Conservation (phyloP, 2,888 invertebrate species). For the Melinaea menophilus region DNA sequence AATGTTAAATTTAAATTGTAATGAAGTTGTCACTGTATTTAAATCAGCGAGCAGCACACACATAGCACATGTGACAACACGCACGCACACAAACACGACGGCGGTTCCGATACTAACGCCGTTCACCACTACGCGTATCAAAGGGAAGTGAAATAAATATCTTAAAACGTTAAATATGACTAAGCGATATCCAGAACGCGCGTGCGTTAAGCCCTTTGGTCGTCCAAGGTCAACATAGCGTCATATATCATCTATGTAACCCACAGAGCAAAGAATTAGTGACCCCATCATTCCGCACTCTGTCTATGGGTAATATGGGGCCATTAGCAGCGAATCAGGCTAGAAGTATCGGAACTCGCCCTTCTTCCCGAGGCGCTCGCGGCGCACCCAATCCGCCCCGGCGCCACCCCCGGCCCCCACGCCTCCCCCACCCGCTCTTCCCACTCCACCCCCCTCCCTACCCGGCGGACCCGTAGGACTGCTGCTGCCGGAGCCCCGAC, state of each 20-base stretch:
- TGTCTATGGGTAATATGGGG: background rate
- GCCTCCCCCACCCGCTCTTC: slow-evolving; percentile 43
- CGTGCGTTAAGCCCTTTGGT: slow-evolving; percentile 29
- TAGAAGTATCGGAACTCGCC: slow-evolving; percentile 96
- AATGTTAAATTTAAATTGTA: background rate
- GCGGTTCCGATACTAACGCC: slow-evolving; percentile 34
- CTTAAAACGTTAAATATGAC: slow-evolving; percentile 36
- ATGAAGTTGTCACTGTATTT: background rate
- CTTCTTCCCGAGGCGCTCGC: slow-evolving; percentile 94
- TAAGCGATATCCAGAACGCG: slow-evolving; percentile 28
- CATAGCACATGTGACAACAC: slow-evolving; percentile 22
- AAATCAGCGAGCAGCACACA: background rate
- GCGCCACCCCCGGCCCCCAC: slow-evolving; percentile 62
- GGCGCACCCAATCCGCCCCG: slow-evolving; percentile 90
- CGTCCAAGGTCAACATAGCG: slow-evolving; percentile 12
- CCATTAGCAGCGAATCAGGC: slow-evolving; percentile 36
- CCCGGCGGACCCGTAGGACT: slow-evolving; percentile 55
- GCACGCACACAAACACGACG: slow-evolving; percentile 19
- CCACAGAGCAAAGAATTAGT: background rate
- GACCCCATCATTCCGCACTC: background rate
- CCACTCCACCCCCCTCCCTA: slow-evolving; percentile 49
- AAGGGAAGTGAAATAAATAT: slow-evolving; percentile 22
- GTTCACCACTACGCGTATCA: slow-evolving; percentile 18
- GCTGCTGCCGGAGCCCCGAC: slow-evolving; percentile 60
- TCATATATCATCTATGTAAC: background rate